A percentile compares a stretch with the other conserved stretches of the same genome.
phyloP scores from a whole-genome alignment of 2,113 vertebrate genomes.

The Siphamia tubifer region DNA sequence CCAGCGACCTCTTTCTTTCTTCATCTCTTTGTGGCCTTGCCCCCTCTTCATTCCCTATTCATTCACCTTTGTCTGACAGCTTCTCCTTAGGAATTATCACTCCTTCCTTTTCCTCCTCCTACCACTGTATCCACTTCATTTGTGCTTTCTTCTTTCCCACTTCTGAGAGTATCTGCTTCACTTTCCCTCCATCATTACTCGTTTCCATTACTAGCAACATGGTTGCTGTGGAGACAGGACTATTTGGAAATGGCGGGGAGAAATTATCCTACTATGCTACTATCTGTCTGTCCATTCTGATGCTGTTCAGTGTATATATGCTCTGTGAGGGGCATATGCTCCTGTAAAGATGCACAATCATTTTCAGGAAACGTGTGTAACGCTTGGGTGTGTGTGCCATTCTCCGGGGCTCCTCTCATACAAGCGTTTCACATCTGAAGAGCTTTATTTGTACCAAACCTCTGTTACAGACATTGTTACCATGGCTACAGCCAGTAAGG shows the following conservation, averaged over 20 bases:
- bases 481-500: conserved; percentile 73
- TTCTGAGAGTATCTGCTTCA: conserved; percentile 4
- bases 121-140: background rate
- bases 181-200: background rate
- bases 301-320: background rate
- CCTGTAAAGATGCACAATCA: conserved; percentile 3
- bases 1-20: conserved; percentile 57
- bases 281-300: conserved; percentile 40
- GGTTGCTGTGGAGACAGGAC: conserved; percentile 67
- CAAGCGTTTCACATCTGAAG: conserved; percentile 63
- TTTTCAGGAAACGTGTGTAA: background rate
- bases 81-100: conserved; percentile 28
- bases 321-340: background rate
- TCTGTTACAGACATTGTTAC: conserved; percentile 72
- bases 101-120: conserved; percentile 17
- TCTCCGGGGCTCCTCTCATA: conserved; percentile 53
- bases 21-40: conserved; percentile 44
- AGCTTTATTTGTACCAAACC: conserved; percentile 71
- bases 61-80: conserved; percentile 44
- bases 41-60: conserved; percentile 25
- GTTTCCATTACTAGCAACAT: conserved; percentile 43
- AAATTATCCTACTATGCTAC: background rate
- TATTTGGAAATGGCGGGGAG: conserved; percentile 61
- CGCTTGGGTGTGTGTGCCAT: background rate
- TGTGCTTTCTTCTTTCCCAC: conserved; percentile 35